These are phyloP conservation scores for Bryconaethiops microstoma DNA, from an alignment of 2,797 vertebrate genomes.

Conservation along the genomic window DNA sequence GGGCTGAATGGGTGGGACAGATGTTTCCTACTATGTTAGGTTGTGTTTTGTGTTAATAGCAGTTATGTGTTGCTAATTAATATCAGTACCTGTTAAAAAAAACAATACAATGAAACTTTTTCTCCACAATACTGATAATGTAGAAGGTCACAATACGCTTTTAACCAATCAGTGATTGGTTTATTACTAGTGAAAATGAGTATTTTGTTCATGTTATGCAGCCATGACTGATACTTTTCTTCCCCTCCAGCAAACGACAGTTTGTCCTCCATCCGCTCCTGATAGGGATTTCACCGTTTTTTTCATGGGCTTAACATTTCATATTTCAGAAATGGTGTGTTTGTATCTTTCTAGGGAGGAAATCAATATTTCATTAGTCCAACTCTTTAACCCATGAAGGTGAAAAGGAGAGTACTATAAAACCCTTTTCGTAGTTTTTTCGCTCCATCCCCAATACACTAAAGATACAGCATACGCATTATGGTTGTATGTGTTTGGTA, in stretches of 20 bases:
- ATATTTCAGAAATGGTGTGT: conserved; percentile 44
- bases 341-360: conserved; percentile 46
- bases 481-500: neutral
- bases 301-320: conserved; percentile 35
- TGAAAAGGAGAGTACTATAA: conserved; percentile 26
- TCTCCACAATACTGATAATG: too few relatives aligned
- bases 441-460: neutral
- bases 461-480: conserved; percentile 33
- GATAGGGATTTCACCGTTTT: conserved; percentile 12
- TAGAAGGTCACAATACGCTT: too few relatives aligned
- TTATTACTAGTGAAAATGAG: too few relatives aligned
- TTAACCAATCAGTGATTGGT: too few relatives aligned
- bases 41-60: too few relatives aligned
- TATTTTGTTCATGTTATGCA: neutral
- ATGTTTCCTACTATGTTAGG: too few relatives aligned
- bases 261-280: neutral
- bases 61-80: too few relatives aligned
- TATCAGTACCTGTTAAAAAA: too few relatives aligned
- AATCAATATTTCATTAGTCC: conserved; percentile 64
- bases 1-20: too few relatives aligned
- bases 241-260: neutral
- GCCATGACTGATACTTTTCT: neutral
- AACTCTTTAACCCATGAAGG: conserved; percentile 43
- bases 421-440: conserved; percentile 17
- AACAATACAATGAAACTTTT: too few relatives aligned